Evolutionary conservation across 2,113 vertebrate genomes (phyloP).

Genomic region (Pachycephala philippinensis): DNA sequence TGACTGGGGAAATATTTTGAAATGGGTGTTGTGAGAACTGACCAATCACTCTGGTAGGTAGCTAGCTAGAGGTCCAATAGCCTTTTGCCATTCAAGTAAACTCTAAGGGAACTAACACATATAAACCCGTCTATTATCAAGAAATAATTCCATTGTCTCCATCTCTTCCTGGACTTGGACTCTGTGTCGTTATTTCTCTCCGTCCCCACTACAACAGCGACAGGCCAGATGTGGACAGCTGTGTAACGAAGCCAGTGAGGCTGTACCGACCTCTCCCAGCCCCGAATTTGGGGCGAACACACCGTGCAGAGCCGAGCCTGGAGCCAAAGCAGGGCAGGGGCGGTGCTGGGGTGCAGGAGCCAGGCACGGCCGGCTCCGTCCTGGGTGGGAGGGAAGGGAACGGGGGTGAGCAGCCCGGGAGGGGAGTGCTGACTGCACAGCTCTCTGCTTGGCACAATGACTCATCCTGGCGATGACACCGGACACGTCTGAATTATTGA

Average conservation of each 20-base stretch:
- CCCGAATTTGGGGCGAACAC: background rate
- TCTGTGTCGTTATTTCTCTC: too few species aligned
- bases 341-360: background rate
- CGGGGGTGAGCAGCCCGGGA: background rate
- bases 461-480: background rate
- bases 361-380: background rate
- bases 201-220: too few species aligned
- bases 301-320: background rate
- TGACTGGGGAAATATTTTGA: too few species aligned
- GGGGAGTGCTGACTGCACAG: background rate
- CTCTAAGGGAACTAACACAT: too few species aligned
- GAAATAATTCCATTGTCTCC: too few species aligned
- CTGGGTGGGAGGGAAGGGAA: background rate
- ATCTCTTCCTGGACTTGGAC: too few species aligned
- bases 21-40: too few species aligned
- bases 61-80: too few species aligned
- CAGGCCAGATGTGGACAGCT: background rate
- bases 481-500: background rate
- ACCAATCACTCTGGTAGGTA: too few species aligned
- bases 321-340: background rate
- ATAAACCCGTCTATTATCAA: too few species aligned
- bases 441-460: background rate
- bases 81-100: too few species aligned
- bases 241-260: background rate
- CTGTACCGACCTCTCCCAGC: rapidly evolving